Conservation (phyloP, 2,797 vertebrate species). For the Octomys mimax region DNA sequence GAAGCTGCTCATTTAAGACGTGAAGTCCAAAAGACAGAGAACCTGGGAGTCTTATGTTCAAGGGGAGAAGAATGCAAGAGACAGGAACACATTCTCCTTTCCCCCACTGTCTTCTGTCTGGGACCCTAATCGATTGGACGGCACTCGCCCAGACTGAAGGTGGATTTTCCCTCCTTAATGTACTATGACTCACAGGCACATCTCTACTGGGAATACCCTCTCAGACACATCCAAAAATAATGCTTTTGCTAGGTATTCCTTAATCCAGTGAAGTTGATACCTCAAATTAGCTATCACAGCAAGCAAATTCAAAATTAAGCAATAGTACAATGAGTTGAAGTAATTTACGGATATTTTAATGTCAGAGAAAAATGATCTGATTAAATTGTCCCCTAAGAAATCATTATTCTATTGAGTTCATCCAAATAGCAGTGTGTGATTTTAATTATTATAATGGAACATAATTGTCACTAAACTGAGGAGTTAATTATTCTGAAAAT, state of each 20-base stretch:
- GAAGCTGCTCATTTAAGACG: neutral
- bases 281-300: constrained; percentile 11
- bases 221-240: neutral
- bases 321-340: constrained; percentile 33
- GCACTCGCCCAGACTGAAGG: neutral
- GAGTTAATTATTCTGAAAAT: constrained; percentile 87
- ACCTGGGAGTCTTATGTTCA: neutral
- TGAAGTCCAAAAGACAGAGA: neutral
- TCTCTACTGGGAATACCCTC: neutral
- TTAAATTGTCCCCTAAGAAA: constrained; percentile 82
- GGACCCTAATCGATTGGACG: neutral
- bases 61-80: neutral
- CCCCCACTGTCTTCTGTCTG: neutral
- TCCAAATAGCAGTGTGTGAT: constrained; percentile 78
- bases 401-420: constrained; percentile 83
- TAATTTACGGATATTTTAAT: constrained; percentile 80
- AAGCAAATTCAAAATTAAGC: constrained; percentile 69
- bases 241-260: neutral
- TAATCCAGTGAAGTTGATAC: neutral
- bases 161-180: neutral
- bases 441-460: constrained; percentile 86
- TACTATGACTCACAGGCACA: no score
- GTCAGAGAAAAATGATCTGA: constrained; percentile 67
- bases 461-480: constrained; percentile 85
- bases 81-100: neutral